Base-by-base conservation (phyloP, 1,140 invertebrate species). In the Drosophila bifasciata region DNA sequence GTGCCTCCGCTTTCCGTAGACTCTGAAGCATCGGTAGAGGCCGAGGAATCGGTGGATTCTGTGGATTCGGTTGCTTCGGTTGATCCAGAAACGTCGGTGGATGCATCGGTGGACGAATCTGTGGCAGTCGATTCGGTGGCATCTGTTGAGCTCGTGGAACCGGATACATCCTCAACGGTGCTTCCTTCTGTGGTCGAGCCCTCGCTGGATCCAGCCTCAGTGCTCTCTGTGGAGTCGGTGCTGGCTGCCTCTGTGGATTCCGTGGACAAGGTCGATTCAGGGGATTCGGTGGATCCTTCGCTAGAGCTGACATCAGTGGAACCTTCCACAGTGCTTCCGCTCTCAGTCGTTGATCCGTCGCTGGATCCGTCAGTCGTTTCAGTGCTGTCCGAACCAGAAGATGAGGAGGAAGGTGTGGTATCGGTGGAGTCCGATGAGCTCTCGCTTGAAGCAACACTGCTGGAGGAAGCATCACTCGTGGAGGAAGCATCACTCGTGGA, bases 181-280 rank as follows among this genome's bases (percentile, higher is more conserved):
- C 83, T 73, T 1, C 60, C 63, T n/a, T 69, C 79, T 19, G 57
- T 58, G 5, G 83, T 84, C 3, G 84, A 75, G 6, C 48, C 63
- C 0, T 61, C 48, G n/a, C 66, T 71, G 19, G 78, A 23, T 0
- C 49, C 52, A 36, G 28, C 48, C 3, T 71, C 55, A 2, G 79
- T 83, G 40, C 46, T 76, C 17, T 74, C 74, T 5, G 79, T 67
- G 13, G 79, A 51, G 8, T 7, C 59, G 7, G 63, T 49, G 43
- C 70, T 81, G 5, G 44, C 23, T 39, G 32, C 40, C 21, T 55
- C 46, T 0, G 71, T 62, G 28, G 48, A 43, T 15, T 52, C 71
- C 11, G 58, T 69, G 7, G 59, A 52, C 1, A 2, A 9, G 13
- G 62, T 40, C 2, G 39, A 39, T 15, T 53, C 56, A 5, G 69